phyloP scores from a whole-genome alignment of 2,797 vertebrate species.

The Argyrosomus regius region DNA sequence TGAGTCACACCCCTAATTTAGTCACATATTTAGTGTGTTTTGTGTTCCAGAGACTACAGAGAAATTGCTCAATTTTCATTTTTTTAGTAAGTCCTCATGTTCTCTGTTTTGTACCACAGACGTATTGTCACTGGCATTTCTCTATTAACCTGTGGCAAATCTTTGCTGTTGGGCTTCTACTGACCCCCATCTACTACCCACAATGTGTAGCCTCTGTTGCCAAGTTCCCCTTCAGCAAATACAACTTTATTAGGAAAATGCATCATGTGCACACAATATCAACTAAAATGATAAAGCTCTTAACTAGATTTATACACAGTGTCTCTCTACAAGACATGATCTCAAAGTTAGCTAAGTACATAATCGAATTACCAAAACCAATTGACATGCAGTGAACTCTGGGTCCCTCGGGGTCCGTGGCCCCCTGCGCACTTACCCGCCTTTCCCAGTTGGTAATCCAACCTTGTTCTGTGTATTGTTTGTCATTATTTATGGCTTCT shows the following conservation, averaged over 20 bases:
- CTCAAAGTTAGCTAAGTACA: not conserved
- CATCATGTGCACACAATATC: not conserved
- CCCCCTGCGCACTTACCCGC: not conserved
- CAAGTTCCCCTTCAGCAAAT: not conserved
- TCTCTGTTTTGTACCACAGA: not conserved
- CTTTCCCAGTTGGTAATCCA: not conserved
- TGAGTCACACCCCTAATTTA: not conserved
- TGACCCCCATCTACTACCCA: no score
- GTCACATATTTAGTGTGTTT: no score
- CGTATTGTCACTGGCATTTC: no score
- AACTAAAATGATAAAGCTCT: not conserved
- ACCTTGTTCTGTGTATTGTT: not conserved
- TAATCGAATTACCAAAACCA: constrained; percentile 2
- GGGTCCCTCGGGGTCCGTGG: not conserved
- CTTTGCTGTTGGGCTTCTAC: no score
- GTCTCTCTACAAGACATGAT: no score
- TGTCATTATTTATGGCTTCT: not conserved
- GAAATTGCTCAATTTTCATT: not conserved
- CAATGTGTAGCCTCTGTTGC: not conserved
- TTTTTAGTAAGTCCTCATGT: no score
- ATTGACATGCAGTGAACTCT: not conserved
- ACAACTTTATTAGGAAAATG: not conserved
- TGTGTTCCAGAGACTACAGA: not conserved
- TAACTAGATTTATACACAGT: not conserved
- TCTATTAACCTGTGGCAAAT: not conserved